These are phyloP conservation scores for Rhagophthalmus giganteus DNA, from an alignment of 2,888 invertebrate genomes.

Conservation along the genomic window DNA sequence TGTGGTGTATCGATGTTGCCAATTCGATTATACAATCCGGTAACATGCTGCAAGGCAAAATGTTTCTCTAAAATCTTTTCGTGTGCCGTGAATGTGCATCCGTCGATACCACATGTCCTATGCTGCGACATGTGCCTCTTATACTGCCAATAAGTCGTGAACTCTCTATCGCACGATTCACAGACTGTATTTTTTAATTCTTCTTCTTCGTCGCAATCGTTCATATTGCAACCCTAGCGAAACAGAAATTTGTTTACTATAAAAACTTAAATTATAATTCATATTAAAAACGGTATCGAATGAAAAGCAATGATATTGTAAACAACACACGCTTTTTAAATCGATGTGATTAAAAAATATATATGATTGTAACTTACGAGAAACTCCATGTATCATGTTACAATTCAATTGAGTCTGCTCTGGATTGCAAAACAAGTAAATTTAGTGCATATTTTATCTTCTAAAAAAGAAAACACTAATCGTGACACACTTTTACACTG, in stretches of 20 bases:
- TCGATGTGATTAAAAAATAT: too few species aligned
- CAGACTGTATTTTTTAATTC: slow-evolving; percentile 60
- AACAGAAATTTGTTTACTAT: background rate
- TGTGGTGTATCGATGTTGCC: slow-evolving; percentile 75
- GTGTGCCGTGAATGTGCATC: slow-evolving; percentile 79
- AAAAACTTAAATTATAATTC: too few species aligned
- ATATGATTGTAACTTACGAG: too few species aligned
- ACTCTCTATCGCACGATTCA: slow-evolving; percentile 81
- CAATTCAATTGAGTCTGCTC: too few species aligned
- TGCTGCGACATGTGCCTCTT: slow-evolving; percentile 74
- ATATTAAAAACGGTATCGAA: too few species aligned
- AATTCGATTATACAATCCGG: slow-evolving; percentile 81
- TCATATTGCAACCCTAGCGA: slow-evolving; percentile 1
- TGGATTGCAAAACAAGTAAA: too few species aligned
- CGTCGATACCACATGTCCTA: slow-evolving; percentile 76
- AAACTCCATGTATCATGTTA: too few species aligned
- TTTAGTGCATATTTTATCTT: too few species aligned
- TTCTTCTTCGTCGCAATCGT: slow-evolving; percentile 12
- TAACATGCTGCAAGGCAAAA: slow-evolving; percentile 78
- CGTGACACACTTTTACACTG: too few species aligned
- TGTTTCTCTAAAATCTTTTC: slow-evolving; percentile 79
- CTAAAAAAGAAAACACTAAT: too few species aligned
- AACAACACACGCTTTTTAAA: too few species aligned
- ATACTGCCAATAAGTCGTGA: slow-evolving; percentile 63
- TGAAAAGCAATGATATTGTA: too few species aligned